Base-by-base conservation (phyloP, 1,140 invertebrate genomes). In the Neodiprion lecontei region DNA sequence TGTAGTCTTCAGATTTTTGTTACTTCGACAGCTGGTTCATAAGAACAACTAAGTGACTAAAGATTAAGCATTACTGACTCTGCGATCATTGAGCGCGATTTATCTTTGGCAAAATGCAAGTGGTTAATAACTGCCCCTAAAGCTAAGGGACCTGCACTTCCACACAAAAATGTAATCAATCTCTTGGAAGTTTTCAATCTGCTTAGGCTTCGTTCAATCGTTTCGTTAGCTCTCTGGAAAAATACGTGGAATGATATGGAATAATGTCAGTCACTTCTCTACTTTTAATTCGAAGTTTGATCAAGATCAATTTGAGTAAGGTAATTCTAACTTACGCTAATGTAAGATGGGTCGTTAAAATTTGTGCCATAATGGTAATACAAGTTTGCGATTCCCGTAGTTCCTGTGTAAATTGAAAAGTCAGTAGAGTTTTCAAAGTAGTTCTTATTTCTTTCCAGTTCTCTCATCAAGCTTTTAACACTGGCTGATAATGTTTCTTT, bases 91-190 rank as follows among this genome's bases (percentile, higher is more conserved):
- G 83, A 77, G 74, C 83, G 80, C 69, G 88, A 87, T 81, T 91
- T 87, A 21, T 85, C 81, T 70, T 81, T 83, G 73, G 85, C 82
- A 10, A 87, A 87, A 74, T 91, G 75, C 77, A 88, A 89, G 79
- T 92, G 85, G 79, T 92, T 89, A 65, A 95, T 86, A 1, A 95
- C 90, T 75, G 93, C 91, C 72, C 89, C 91, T 21, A 96, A 82
- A 14, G 94, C 91, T 49, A 96, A 81, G 21, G 94, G 93, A 47
- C 95, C 95, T 65, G 93, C 90, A 89, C 93, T 92, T 72, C 96
- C 95, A 89, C 93, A 94, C 17, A 96, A 82, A 84, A 96, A 96
- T 69, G 94, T 92, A 14, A 92, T 87, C 75, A 90, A 83, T 68
- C 79, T 81, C 69, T 81, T 87, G 10, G 85, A 61, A 61, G 53